Evolutionary conservation across 1,140 invertebrate genomes (phyloP).

Genomic region (Ceratitis capitata): DNA sequence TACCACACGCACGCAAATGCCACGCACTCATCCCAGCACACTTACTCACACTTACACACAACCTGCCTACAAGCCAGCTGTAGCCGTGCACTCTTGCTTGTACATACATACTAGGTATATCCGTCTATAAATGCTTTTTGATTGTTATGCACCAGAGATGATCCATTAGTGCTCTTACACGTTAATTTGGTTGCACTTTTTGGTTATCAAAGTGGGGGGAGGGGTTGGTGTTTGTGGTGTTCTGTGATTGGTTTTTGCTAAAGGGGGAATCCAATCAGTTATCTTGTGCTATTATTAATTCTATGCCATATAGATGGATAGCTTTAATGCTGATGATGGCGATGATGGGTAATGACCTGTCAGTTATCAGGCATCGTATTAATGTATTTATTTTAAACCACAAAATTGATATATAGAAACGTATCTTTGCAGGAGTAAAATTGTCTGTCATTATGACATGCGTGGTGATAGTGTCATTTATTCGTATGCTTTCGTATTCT

Average conservation of each 20-base stretch:
- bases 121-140: conserved; percentile 12
- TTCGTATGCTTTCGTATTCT: no score
- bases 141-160: conserved; percentile 33
- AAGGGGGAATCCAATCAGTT: neutral
- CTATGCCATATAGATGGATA: neutral
- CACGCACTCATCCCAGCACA: neutral
- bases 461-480: no score
- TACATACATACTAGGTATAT: no score
- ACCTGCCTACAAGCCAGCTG: neutral
- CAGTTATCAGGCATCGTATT: neutral
- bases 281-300: neutral
- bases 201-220: neutral
- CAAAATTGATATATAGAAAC: neutral
- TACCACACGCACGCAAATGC: conserved; percentile 13
- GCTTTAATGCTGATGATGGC: no score
- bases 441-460: no score
- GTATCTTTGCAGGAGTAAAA: no score
- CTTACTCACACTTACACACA: neutral
- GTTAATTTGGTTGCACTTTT: neutral
- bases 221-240: neutral
- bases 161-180: conserved; percentile 30
- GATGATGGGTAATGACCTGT: neutral
- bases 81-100: neutral
- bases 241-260: neutral
- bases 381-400: neutral